Evolutionary conservation across 1,140 invertebrate genomes (phyloP).

Genomic region (Parasteatoda tepidariorum): DNA sequence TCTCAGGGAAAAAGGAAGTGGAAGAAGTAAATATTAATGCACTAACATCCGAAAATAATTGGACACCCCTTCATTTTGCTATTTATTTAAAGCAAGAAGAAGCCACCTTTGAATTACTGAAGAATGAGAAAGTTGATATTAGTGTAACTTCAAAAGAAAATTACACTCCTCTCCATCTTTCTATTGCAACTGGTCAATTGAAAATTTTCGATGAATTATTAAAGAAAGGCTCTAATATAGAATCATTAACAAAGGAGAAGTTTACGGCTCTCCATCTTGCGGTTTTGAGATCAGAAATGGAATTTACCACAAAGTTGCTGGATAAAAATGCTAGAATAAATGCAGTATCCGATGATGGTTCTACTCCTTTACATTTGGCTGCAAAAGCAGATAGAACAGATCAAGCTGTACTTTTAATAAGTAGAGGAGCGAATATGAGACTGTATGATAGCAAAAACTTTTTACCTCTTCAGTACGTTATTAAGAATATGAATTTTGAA

Average conservation of each 20-base stretch:
- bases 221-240: not conserved
- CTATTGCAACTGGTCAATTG: not conserved
- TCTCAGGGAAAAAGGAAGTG: not conserved
- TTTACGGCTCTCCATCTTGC: not conserved
- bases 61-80: slow-evolving; percentile 12
- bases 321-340: too few relatives aligned
- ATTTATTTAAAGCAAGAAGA: not conserved
- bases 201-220: not conserved
- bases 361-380: too few relatives aligned
- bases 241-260: not conserved
- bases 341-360: too few relatives aligned
- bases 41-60: not conserved
- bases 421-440: not conserved
- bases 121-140: too few relatives aligned
- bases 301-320: not conserved
- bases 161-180: not conserved
- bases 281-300: not conserved
- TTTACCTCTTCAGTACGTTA: not conserved
- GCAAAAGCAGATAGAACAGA: not conserved
- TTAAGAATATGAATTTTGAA: not conserved
- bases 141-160: too few relatives aligned
- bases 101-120: too few relatives aligned
- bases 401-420: not conserved
- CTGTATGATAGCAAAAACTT: not conserved
- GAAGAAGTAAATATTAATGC: not conserved